Conservation (phyloP, 2,888 invertebrate species). For the Coleophora deauratella region DNA sequence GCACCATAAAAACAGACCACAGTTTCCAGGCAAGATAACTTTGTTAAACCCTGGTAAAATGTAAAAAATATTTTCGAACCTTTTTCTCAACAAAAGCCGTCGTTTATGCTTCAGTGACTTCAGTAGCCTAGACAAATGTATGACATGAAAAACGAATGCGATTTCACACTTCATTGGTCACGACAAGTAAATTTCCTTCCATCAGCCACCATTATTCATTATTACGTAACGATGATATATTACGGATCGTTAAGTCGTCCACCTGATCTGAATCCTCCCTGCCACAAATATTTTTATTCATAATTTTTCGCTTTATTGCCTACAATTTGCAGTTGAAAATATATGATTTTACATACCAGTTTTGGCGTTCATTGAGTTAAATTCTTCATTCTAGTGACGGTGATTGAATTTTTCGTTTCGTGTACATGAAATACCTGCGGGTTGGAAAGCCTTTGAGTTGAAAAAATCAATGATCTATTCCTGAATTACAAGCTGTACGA, state of each 20-base stretch:
- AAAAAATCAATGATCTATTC: too few relatives aligned
- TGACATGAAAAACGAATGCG: constrained; percentile 13
- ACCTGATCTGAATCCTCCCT: constrained; percentile 34
- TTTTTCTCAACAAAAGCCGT: too few relatives aligned
- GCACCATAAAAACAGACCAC: too few relatives aligned
- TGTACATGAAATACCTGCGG: not conserved
- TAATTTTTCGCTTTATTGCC: constrained; percentile 24
- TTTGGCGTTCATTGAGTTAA: not conserved
- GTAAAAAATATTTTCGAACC: too few relatives aligned
- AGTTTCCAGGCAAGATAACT: too few relatives aligned
- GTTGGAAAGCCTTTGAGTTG: too few relatives aligned
- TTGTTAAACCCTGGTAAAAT: not conserved
- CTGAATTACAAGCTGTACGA: too few relatives aligned
- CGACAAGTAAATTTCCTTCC: constrained; percentile 19
- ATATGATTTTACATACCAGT: constrained; percentile 5
- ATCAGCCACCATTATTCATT: constrained; percentile 45
- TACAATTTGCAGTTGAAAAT: constrained; percentile 10
- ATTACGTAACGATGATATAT: constrained; percentile 45
- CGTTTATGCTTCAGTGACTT: too few relatives aligned
- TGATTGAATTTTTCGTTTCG: too few relatives aligned
- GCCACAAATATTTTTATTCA: constrained; percentile 28
- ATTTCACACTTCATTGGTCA: constrained; percentile 16
- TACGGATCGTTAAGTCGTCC: constrained; percentile 41
- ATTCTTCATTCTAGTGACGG: not conserved
- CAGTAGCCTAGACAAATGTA: not conserved